Conservation (phyloP, 2,113 vertebrate species). For the Lethenteron reissneri region DNA sequence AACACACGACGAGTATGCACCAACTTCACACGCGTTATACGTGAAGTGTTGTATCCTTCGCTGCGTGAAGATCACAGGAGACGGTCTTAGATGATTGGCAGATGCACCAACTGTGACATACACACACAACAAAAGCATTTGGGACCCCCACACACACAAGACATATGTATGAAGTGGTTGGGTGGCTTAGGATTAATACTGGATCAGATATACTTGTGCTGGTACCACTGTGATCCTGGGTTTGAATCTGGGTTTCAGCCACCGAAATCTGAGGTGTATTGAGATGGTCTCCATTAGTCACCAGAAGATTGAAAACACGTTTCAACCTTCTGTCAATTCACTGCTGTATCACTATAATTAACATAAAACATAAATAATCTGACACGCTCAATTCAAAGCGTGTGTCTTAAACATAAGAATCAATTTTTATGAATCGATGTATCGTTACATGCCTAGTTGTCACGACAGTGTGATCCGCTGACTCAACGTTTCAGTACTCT, state of each 20-base stretch:
- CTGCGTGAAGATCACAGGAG: background rate
- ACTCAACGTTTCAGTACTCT: background rate
- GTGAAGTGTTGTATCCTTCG: no score
- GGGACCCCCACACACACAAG: background rate
- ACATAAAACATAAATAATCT: background rate
- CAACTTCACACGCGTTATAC: background rate
- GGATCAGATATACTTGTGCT: no score
- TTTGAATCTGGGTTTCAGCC: no score
- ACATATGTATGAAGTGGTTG: no score
- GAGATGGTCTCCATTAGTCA: no score
- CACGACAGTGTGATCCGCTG: background rate
- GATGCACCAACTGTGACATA: background rate
- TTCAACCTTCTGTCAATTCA: no score
- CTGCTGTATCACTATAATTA: no score
- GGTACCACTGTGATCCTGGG: no score
- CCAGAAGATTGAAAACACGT: no score
- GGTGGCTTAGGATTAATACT: no score
- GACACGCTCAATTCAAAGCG: background rate
- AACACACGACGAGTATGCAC: background rate
- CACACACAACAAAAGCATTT: background rate
- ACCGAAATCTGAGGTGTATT: no score
- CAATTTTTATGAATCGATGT: background rate
- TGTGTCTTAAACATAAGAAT: constrained; percentile 8
- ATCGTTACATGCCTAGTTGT: constrained; percentile 7
- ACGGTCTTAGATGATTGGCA: background rate